These are phyloP conservation scores for Nymphalis io DNA, from an alignment of 1,140 invertebrate species.

Conservation along the genomic window DNA sequence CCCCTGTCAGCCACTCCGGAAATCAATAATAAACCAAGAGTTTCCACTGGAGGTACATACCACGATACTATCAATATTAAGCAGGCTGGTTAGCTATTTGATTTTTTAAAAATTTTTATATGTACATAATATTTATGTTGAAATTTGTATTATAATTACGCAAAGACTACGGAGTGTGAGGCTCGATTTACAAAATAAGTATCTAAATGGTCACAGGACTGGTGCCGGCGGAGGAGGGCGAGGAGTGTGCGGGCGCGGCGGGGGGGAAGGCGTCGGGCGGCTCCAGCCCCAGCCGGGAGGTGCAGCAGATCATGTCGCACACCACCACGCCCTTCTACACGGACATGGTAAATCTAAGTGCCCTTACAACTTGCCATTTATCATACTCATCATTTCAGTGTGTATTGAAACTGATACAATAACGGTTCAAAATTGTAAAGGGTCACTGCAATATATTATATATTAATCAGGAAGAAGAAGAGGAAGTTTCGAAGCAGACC, in stretches of 20 bases:
- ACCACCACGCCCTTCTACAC: constrained; percentile 51
- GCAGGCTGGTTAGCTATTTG: too few species aligned
- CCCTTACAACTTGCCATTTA: background rate
- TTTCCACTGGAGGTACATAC: constrained; percentile 40
- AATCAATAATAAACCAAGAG: constrained; percentile 43
- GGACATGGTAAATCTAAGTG: constrained; percentile 40
- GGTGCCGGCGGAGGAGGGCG: background rate
- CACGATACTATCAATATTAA: too few species aligned
- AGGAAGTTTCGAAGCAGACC: constrained; percentile 35
- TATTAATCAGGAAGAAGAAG: constrained; percentile 31
- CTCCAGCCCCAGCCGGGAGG: constrained; percentile 92
- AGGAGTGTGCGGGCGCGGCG: constrained; percentile 1
- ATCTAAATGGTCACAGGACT: background rate
- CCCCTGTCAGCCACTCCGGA: constrained; percentile 69
- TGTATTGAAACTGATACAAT: too few species aligned
- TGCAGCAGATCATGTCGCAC: constrained; percentile 75
- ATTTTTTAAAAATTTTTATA: too few species aligned
- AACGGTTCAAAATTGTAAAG: too few species aligned
- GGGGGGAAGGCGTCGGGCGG: constrained; percentile 84
- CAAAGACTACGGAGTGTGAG: too few species aligned
- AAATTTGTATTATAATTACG: too few species aligned
- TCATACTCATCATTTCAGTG: too few species aligned
- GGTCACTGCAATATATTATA: background rate
- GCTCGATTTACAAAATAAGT: too few species aligned
- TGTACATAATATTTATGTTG: too few species aligned